Evolutionary conservation across 1,140 invertebrate genomes (phyloP).

Genomic region (Stratiolaelaps scimitus): DNA sequence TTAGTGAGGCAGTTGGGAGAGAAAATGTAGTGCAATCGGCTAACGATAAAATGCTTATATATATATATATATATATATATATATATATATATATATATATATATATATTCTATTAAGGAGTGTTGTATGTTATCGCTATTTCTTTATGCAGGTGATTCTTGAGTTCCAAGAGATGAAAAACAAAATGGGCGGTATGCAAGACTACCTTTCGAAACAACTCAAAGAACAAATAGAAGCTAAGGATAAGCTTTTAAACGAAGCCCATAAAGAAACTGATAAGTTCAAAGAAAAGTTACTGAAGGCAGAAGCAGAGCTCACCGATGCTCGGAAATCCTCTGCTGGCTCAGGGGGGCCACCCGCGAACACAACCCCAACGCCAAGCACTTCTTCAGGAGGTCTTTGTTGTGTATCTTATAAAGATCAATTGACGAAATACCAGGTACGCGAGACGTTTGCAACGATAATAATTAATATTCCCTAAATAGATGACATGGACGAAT

Average conservation of each 20-base stretch:
- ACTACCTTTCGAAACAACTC: not conserved
- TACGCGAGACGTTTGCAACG: too few species aligned
- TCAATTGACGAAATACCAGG: constrained; percentile 25
- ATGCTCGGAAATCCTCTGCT: not conserved
- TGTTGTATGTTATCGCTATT: too few species aligned
- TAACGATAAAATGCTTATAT: too few species aligned
- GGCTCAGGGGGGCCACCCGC: not conserved
- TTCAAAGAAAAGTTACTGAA: constrained; percentile 8
- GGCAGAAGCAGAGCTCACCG: not conserved
- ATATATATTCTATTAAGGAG: too few species aligned
- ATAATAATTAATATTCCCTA: too few species aligned
- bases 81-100: too few species aligned
- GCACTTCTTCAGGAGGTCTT: not conserved
- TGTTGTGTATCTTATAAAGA: constrained; percentile 19
- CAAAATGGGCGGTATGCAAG: constrained; percentile 10
- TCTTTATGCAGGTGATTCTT: not conserved
- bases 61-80: too few species aligned
- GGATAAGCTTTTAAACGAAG: constrained; percentile 5
- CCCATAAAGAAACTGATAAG: constrained; percentile 3
- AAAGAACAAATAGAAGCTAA: constrained; percentile 16
- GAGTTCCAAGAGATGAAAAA: constrained; percentile 25
- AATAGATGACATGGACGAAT: too few species aligned
- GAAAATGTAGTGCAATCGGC: too few species aligned
- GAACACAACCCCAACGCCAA: not conserved
- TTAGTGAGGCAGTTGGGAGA: too few species aligned